Base-by-base conservation (phyloP, 1,140 invertebrate species). In the Drosophila trapezifrons region DNA sequence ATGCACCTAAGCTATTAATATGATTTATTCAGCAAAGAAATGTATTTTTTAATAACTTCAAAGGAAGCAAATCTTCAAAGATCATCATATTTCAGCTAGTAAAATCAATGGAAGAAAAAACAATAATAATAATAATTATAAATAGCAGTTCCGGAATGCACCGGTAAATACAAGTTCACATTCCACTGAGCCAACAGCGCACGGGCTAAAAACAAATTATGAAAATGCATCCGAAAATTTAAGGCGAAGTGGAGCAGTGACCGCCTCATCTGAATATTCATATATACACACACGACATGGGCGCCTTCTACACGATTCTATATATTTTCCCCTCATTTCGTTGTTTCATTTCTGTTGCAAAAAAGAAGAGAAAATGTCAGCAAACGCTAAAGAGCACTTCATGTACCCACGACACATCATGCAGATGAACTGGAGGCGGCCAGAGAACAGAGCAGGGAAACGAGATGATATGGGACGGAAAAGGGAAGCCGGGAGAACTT, bases 361-460 rank as follows among this genome's bases (percentile, higher is more conserved):
- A 35, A 69, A 37, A 70, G 56, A 32, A 69, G 65, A 69, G 46
- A 69, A 84, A 78, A 89, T 80, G 84, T 87, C 84, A 87, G 84
- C 84, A 87, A 89, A 87, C 84, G 84, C 84, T 90, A 80, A 87
- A 87, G 84, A 87, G 84, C 73, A 80, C 84, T 78, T 72, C 66
- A 78, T 78, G 69, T 71, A 55, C 51, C 64, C 64, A 70, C 51
- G 52, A 76, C 73, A 70, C 75, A 77, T 55, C 73, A 76, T 77
- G 70, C 40, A 74, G 57, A 74, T 65, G 74, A 56, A 57, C 52
- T 76, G 64, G 52, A 59, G 64, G 51, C 51, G 18, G 18, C 51
- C 51, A 27, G 46, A 57, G 51, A 20, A 32, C 38, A 32, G 38
- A 45, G 27, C 22, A 10, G 35, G 51, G 43, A 64, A 32, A 25